These are phyloP conservation scores for Hirudinaria manillensis DNA, from an alignment of 2,888 invertebrate species.

Conservation along the genomic window DNA sequence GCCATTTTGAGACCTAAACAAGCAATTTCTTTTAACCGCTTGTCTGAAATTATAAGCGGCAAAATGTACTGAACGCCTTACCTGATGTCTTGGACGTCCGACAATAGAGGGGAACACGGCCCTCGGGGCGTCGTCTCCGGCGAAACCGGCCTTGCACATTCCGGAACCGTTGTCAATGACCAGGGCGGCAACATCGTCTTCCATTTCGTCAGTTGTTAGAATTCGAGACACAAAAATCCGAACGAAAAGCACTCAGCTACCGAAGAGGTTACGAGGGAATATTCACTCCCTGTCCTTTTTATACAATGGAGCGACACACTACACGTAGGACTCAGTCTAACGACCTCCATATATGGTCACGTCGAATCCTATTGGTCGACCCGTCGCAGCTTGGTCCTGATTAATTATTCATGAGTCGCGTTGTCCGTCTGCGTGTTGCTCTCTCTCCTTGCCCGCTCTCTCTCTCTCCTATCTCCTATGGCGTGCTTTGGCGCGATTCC, in stretches of 20 bases:
- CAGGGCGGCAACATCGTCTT: constrained; percentile 56
- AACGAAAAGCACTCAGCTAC: not conserved
- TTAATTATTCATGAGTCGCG: not conserved
- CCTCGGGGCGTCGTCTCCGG: constrained; percentile 69
- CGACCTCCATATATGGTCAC: constrained; percentile 24
- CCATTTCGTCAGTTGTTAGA: constrained; percentile 2
- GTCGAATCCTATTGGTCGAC: constrained; percentile 26
- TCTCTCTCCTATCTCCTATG: not conserved
- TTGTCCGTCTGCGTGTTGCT: not conserved
- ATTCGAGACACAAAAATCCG: constrained; percentile 1
- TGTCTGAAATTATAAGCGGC: not conserved
- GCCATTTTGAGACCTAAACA: too few relatives aligned
- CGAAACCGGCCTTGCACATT: constrained; percentile 69
- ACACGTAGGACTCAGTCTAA: not conserved
- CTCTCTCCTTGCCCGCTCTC: not conserved
- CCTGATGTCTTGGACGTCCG: constrained; percentile 60
- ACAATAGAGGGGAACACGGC: constrained; percentile 80
- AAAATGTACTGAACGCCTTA: not conserved
- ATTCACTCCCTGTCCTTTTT: too few relatives aligned
- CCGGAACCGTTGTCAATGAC: constrained; percentile 63
- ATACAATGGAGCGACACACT: not conserved
- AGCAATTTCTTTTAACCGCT: too few relatives aligned
- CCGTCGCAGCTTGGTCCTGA: not conserved
- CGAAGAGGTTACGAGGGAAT: too few relatives aligned
- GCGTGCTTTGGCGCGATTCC: not conserved